Evolutionary conservation across 2,113 vertebrate species (phyloP).

Genomic region (Dasyurus viverrinus): DNA sequence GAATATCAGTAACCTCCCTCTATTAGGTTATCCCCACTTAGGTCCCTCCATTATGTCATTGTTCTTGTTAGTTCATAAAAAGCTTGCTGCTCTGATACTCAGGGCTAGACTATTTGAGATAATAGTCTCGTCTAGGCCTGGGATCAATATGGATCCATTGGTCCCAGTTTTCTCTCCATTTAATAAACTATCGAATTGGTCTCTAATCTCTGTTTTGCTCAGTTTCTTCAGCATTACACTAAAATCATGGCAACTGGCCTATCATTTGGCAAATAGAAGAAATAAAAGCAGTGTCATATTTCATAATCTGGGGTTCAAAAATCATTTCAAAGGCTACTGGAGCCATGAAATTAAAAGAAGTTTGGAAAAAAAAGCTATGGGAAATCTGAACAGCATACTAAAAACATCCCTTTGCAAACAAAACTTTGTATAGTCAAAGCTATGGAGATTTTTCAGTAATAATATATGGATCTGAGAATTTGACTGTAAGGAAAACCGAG

Average conservation of each 20-base stretch:
- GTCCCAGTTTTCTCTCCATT: too few species aligned
- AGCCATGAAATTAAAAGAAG: not conserved
- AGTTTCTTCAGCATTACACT: too few species aligned
- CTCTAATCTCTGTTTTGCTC: too few species aligned
- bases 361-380: not conserved
- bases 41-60: too few species aligned
- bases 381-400: not conserved
- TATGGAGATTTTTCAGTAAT: not conserved
- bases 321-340: not conserved
- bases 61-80: too few species aligned
- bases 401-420: not conserved
- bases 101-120: too few species aligned
- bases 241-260: not conserved
- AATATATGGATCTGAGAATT: not conserved
- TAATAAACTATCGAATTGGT: too few species aligned
- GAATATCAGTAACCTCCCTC: too few species aligned
- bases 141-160: too few species aligned
- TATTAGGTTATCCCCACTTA: too few species aligned
- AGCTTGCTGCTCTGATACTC: too few species aligned
- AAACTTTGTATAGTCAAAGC: not conserved
- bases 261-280: not conserved
- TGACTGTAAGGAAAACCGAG: not conserved
- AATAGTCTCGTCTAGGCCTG: too few species aligned
- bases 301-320: not conserved
- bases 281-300: not conserved